These are phyloP conservation scores for Alligator mississippiensis DNA, from an alignment of 2,113 vertebrate genomes.

Conservation along the genomic window DNA sequence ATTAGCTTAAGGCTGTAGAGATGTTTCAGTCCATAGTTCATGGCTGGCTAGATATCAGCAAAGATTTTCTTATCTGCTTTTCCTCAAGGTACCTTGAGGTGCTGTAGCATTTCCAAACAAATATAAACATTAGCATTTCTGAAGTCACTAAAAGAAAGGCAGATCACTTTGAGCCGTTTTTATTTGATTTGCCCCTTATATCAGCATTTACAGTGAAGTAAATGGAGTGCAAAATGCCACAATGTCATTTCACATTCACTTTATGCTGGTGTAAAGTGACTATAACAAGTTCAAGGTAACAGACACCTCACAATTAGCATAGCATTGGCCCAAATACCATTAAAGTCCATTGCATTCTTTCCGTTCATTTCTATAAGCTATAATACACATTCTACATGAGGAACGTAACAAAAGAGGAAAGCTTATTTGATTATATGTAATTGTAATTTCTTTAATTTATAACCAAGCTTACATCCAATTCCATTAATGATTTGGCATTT, in stretches of 20 bases:
- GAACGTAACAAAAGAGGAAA: neutral
- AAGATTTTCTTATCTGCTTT: neutral
- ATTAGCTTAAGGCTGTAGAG: neutral
- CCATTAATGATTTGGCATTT: neutral
- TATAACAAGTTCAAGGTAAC: neutral
- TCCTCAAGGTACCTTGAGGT: neutral
- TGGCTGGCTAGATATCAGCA: neutral
- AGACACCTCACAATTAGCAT: neutral
- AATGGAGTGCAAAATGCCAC: neutral
- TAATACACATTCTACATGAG: neutral
- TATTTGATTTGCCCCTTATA: neutral
- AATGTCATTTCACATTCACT: neutral
- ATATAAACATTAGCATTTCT: neutral
- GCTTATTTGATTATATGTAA: neutral
- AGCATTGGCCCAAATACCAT: neutral
- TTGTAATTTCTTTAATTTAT: neutral
- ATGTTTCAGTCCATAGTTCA: neutral
- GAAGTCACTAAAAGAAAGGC: neutral
- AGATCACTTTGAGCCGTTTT: neutral
- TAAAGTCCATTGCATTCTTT: neutral
- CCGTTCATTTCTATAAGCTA: fast-evolving
- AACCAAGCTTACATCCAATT: neutral
- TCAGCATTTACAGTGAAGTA: neutral
- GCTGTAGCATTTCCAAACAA: neutral
- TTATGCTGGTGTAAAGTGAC: neutral